Base-by-base conservation (phyloP, 2,888 invertebrate genomes). In the Schrankia costaestrigalis region DNA sequence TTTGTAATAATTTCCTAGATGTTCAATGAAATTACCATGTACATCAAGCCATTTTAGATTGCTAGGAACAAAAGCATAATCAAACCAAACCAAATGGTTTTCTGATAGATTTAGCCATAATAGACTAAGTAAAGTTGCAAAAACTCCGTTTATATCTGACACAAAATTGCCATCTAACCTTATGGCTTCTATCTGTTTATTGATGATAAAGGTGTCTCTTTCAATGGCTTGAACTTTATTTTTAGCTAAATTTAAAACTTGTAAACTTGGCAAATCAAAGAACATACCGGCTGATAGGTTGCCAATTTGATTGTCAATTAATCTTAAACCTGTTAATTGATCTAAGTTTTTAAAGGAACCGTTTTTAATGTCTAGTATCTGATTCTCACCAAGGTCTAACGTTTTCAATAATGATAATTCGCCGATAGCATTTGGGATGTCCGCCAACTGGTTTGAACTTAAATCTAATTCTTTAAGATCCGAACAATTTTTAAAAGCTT, bases 61-160 rank as follows among this genome's bases (percentile, higher is more conserved):
- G 46, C 92, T 93, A 1, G 97, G 96, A 55, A 97, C 93, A 67
- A 97, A 95, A 12, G 96, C 96, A 64, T 95, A 97, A 78, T 97
- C 97, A 78, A 97, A 97, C 95, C 95, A 95, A 26, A 95, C 93
- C 63, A 97, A 89, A 78, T 95, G 95, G 83, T 97, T 97, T 78
- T 95, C 95, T 5, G 96, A 96, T 26, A 97, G 89, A 85, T 97
- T 97, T 31, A 97, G 85, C 93, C 96, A 94, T 58, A 95, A 82
- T 35, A 97, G 89, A 54, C 93, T 94, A 14, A 93, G 90, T 37
- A 97, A 86, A 15, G 95, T 93, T 8, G 95, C 93, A 75, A 97
- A 95, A 40, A 96, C 94, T 11, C 96, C 96, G 76, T 97, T 96
- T 51, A 97, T 93, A 75, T 97, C 95, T 9, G 94, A 93, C 54